Base-by-base conservation (phyloP, 2,797 vertebrate genomes). In the Pipistrellus kuhlii region DNA sequence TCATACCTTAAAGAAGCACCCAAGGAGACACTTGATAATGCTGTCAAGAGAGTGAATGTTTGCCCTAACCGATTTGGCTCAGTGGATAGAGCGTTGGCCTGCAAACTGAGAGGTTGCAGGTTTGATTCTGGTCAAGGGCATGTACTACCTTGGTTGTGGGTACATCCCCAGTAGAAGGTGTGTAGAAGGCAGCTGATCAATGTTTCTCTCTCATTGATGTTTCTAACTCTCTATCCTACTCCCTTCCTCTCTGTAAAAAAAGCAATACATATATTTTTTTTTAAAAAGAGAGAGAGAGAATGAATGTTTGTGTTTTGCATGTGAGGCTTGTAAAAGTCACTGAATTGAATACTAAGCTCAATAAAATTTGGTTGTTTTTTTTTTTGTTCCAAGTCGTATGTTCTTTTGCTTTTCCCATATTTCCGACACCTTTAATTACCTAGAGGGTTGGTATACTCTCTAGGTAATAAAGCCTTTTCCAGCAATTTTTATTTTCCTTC, bases 221-320 rank as follows among this genome's bases (percentile, higher is more conserved):
- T 41, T 41, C 38, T 41, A 41, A 41, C 5, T 41, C 38, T 44
- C 44, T 44, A 44, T 44, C 8, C 10, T 44, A 11, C 44, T 44
- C 44, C 44, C 10, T 44, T 44, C 44, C 44, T 44, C 44, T 44
- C 44, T 44, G 44, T 44, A 44, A 44, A 44, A 44, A 44, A 44
- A 44, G 44, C 9, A 44, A 9, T 44, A 44, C 11, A 44, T 44
- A 11, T 44, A 44, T 44, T 11, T 44, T 44, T 44, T 44, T 44
- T 44, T 44, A 11, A 44, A 62, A 41, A 41, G 38, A 41, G 38
- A 41, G 38, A 41, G 38, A 41, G 38, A 90, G 15, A 68, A 6
- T 41, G 81, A 64, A 66, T 57, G 57, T 71, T 51, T 95, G 66
- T 97, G 46, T 48, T 69, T 41, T 85, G 6, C 8, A 25, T 78